Base-by-base conservation (phyloP, 2,888 invertebrate species). In the Tortricodes alternella region DNA sequence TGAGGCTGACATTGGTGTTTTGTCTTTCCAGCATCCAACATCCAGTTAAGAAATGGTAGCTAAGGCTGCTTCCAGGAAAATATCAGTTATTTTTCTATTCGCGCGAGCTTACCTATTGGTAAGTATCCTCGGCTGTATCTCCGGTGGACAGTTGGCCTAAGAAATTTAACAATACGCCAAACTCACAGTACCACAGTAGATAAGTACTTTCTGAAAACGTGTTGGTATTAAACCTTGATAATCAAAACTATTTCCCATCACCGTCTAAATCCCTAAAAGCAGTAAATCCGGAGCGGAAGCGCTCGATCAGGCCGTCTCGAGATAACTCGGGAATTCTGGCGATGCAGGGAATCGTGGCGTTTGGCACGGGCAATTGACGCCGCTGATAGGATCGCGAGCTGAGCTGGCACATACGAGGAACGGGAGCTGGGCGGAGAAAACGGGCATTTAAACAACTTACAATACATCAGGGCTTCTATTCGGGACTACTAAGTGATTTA, bases 281-380 rank as follows among this genome's bases (percentile, higher is more conserved):
- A 32, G 19, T 49, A 49, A 35, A 16, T 11, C 18, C 11, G 16
- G 87, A 74, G 76, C 85, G 89, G 89, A 89, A 89, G 78, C 86
- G 73, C 80, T 88, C 86, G 80, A 89, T 89, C 89, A 86, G 83
- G 75, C 64, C 68, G 66, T 73, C 77, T 78, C 63, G 59, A 61
- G 51, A 60, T 50, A 62, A 53, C 61, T 60, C 60, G 63, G 62
- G 65, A 62, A 69, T 58, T 62, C 60, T 59, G 59, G 64, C 68
- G 66, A 67, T 61, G 67, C 61, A 63, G 67, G 67, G 71, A 56
- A 70, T 70, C 67, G 69, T 85, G 85, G 87, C 86, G 85, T 89
- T 89, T 90, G 91, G 91, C 91, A 91, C 91, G 90, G 87, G 91
- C 91, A 89, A 91, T 91, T 91, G 91, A 90, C 89, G 89, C 78